A percentile compares a stretch with the other conserved stretches of the same genome.
Evolutionary conservation across 2,113 vertebrate genomes (phyloP).

Genomic region (Myrmophylax atrothorax): DNA sequence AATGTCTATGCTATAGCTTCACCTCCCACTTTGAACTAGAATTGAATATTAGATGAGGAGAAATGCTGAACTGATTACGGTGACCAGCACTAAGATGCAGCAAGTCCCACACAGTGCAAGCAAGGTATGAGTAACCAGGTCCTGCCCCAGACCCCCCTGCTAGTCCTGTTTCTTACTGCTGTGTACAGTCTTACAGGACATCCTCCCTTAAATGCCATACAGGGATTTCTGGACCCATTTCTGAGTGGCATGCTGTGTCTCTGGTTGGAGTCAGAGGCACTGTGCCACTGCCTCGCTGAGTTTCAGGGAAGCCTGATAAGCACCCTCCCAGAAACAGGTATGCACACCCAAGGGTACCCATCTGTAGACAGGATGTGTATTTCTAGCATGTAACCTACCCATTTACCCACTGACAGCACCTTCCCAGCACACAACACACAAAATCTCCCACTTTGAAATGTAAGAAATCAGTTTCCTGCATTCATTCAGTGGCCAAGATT

Average conservation of each 20-base stretch:
- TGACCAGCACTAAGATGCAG: background rate
- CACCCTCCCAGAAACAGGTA: background rate
- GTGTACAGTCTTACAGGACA: fast-evolving
- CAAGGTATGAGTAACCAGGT: fast-evolving
- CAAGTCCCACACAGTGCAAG: background rate
- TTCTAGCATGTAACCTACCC: background rate
- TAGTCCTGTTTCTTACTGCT: background rate
- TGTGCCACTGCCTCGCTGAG: background rate
- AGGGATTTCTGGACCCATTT: background rate
- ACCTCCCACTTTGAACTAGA: background rate
- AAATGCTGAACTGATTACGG: background rate
- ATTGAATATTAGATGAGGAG: background rate
- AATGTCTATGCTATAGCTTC: background rate
- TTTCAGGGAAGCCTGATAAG: background rate
- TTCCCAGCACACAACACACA: fast-evolving
- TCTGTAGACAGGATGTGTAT: background rate
- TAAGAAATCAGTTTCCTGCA: background rate
- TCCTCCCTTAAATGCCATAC: fast-evolving
- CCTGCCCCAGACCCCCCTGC: fast-evolving
- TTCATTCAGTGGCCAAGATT: background rate
- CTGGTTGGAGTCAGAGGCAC: background rate
- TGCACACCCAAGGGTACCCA: background rate
- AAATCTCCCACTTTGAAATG: background rate
- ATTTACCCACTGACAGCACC: background rate
- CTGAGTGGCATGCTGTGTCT: background rate